These are phyloP conservation scores for Conops quadrifasciatus DNA, from an alignment of 2,888 invertebrate species.

Conservation along the genomic window DNA sequence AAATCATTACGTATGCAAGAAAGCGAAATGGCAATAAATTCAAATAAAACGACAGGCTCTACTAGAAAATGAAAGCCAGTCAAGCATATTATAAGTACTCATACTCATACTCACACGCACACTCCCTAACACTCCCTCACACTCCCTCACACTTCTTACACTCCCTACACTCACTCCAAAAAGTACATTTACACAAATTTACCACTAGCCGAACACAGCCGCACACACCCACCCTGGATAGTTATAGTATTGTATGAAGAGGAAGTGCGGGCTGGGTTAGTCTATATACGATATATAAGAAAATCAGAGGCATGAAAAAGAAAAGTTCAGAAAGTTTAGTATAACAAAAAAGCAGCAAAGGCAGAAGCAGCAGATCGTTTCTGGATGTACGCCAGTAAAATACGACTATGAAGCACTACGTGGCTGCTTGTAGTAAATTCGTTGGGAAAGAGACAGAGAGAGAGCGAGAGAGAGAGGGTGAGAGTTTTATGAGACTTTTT, in stretches of 20 bases:
- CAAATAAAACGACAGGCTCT: conserved; percentile 43
- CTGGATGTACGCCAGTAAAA: conserved; percentile 9
- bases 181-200: too few relatives aligned
- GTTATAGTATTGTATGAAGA: too few relatives aligned
- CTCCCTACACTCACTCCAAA: too few relatives aligned
- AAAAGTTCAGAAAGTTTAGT: conserved; percentile 1
- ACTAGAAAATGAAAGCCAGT: conserved; percentile 40
- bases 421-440: background rate
- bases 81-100: conserved; percentile 24
- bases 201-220: too few relatives aligned
- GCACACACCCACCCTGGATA: too few relatives aligned
- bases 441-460: too few relatives aligned
- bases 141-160: too few relatives aligned
- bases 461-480: too few relatives aligned
- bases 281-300: too few relatives aligned
- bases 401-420: conserved; percentile 5
- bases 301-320: background rate
- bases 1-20: conserved; percentile 43
- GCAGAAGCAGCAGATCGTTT: too few relatives aligned
- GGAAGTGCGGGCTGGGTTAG: too few relatives aligned
- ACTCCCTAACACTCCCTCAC: background rate
- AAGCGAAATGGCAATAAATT: conserved; percentile 42
- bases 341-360: background rate
- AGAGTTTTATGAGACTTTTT: background rate
- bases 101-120: background rate